A percentile compares a stretch with the other conserved stretches of the same genome.
These are phyloP conservation scores for Monopis laevigella DNA, from an alignment of 2,888 invertebrate genomes.

Conservation along the genomic window DNA sequence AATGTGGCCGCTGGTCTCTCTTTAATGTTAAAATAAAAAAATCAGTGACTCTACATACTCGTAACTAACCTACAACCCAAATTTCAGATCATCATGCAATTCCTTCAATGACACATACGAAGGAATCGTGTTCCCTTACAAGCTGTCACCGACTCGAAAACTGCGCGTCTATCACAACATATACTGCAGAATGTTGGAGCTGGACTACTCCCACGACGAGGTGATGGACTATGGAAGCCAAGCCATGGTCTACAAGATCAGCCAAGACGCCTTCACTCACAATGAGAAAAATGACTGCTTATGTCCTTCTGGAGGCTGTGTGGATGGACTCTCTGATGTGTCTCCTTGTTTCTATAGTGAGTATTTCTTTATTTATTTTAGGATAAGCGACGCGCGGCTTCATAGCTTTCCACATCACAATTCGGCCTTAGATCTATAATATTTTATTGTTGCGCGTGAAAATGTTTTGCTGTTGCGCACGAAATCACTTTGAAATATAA, in stretches of 20 bases:
- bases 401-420: too few species aligned
- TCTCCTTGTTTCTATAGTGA: conserved; percentile 11
- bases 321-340: conserved; percentile 7
- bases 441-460: too few species aligned
- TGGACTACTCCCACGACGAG: conserved; percentile 29
- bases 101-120: conserved; percentile 70
- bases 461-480: too few species aligned
- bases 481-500: too few species aligned
- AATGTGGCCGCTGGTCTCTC: too few species aligned
- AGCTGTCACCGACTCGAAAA: conserved; percentile 46
- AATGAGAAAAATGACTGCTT: conserved; percentile 74
- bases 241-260: conserved; percentile 69
- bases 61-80: too few species aligned
- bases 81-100: conserved; percentile 61
- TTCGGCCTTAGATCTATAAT: too few species aligned
- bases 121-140: conserved; percentile 71
- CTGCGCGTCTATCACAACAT: conserved; percentile 73
- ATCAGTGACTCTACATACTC: too few species aligned
- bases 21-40: too few species aligned
- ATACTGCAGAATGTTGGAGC: conserved; percentile 76
- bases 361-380: too few species aligned
- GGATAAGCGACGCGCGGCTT: too few species aligned
- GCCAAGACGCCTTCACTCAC: conserved; percentile 67
- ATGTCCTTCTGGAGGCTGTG: conserved; percentile 69
- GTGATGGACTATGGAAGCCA: conserved; percentile 54